Evolutionary conservation across 2,113 vertebrate genomes (phyloP).

Genomic region (Actenoides lindsayi): DNA sequence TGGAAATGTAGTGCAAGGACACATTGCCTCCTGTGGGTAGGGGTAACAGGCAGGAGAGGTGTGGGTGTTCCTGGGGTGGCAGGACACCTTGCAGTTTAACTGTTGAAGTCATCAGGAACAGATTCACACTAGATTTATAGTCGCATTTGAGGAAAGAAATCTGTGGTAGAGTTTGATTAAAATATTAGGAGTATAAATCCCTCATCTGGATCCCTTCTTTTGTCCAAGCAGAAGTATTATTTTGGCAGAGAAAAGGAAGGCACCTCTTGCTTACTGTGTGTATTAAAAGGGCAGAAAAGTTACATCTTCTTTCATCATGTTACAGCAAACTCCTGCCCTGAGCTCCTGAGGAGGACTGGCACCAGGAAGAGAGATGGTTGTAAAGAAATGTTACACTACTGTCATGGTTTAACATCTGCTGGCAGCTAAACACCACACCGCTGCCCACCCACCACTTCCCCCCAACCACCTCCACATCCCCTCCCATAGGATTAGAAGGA

Average conservation of each 20-base stretch:
- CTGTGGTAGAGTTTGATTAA: background rate
- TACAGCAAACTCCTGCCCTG: background rate
- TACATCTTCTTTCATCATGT: background rate
- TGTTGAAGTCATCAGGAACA: background rate
- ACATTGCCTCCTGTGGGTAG: accelerated
- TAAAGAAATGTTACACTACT: background rate
- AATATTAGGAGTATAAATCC: background rate
- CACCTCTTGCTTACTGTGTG: background rate
- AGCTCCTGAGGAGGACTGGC: background rate
- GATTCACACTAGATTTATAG: background rate
- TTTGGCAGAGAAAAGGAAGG: background rate
- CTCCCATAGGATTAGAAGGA: too few relatives aligned
- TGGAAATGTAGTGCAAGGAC: background rate
- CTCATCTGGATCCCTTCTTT: background rate
- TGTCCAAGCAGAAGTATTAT: background rate
- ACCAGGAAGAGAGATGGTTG: background rate
- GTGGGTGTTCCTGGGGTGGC: background rate
- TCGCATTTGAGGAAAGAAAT: background rate
- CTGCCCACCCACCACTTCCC: too few relatives aligned
- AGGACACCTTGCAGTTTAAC: background rate
- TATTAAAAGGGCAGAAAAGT: background rate
- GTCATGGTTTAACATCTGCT: too few relatives aligned
- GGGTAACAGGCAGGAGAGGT: accelerated
- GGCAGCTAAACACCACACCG: too few relatives aligned
- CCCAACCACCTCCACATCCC: too few relatives aligned